A percentile compares a stretch with the other conserved stretches of the same genome.
phyloP scores from a whole-genome alignment of 2,113 vertebrate species.

The Protobothrops mucrosquamatus region DNA sequence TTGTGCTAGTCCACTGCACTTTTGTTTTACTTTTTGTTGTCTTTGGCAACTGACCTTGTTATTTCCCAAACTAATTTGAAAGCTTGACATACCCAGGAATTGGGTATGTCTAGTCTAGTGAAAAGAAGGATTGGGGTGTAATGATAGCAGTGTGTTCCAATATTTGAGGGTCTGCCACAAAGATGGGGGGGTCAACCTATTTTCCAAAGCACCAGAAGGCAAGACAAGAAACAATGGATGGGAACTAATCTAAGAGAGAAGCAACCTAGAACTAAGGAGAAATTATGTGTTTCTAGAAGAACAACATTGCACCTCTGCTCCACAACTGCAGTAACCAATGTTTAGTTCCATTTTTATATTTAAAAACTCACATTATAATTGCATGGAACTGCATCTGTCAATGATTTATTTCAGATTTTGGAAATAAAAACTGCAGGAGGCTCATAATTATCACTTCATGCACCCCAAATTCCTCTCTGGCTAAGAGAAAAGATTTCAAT shows the following conservation, averaged over 20 bases:
- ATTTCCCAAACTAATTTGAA: not conserved
- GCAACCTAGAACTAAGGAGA: not conserved
- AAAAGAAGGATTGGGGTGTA: not conserved
- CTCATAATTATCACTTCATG: not conserved
- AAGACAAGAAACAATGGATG: not conserved
- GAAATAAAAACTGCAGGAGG: not conserved
- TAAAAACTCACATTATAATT: not conserved
- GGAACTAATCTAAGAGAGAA: not conserved
- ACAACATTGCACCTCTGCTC: no score
- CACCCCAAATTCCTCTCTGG: not conserved
- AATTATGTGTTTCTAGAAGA: no score
- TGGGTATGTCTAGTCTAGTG: not conserved
- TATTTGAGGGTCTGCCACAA: not conserved
- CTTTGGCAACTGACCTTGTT: not conserved
- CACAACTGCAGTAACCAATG: not conserved
- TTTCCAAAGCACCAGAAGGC: not conserved
- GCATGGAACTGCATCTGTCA: not conserved
- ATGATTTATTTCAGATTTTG: not conserved
- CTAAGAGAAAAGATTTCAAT: not conserved
- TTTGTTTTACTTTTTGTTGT: not conserved
- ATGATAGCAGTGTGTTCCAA: not conserved
- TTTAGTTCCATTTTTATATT: not conserved
- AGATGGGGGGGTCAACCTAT: not conserved
- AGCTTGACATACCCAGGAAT: not conserved
- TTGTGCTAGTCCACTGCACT: not conserved